Percentiles rank a stretch among this genome's conserved stretches.
Evolutionary conservation across 2,113 vertebrate genomes (phyloP).

Genomic region (Spermophilus dauricus): DNA sequence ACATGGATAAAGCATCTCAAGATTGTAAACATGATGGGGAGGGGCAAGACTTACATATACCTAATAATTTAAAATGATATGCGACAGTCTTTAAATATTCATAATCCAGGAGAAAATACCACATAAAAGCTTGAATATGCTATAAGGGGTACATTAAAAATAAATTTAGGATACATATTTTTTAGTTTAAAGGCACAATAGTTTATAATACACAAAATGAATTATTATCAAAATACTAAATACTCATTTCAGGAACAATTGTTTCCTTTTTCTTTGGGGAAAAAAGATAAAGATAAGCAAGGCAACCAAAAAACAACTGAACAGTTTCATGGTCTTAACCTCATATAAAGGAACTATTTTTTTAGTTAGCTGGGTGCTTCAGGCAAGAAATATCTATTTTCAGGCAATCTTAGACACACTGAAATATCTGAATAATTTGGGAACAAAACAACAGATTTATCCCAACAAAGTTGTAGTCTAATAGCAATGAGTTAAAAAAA

Average conservation of each 20-base stretch:
- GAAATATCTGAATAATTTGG: not conserved
- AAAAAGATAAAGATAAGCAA: slow-evolving; percentile 18
- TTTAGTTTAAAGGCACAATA: slow-evolving; percentile 25
- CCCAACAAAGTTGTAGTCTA: not conserved
- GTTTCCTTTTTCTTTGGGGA: not conserved
- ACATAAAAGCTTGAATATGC: not conserved
- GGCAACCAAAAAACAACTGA: not conserved
- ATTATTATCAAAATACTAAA: not conserved
- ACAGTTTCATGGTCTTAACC: not conserved
- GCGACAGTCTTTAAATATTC: not conserved
- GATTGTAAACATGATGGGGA: not conserved
- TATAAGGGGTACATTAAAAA: not conserved
- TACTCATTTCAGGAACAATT: slow-evolving; percentile 1
- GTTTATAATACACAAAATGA: slow-evolving; percentile 1
- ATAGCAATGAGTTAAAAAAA: not conserved
- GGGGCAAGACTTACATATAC: not conserved
- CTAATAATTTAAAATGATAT: slow-evolving; percentile 1
- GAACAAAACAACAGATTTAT: slow-evolving; percentile 11
- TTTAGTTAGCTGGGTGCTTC: not conserved
- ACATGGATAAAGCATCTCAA: not conserved
- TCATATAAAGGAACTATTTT: not conserved
- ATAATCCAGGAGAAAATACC: not conserved
- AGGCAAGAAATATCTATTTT: slow-evolving; percentile 10
- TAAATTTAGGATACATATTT: not conserved
- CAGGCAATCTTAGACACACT: not conserved